Conservation (phyloP, 2,113 vertebrate genomes). For the Microtus montanus region DNA sequence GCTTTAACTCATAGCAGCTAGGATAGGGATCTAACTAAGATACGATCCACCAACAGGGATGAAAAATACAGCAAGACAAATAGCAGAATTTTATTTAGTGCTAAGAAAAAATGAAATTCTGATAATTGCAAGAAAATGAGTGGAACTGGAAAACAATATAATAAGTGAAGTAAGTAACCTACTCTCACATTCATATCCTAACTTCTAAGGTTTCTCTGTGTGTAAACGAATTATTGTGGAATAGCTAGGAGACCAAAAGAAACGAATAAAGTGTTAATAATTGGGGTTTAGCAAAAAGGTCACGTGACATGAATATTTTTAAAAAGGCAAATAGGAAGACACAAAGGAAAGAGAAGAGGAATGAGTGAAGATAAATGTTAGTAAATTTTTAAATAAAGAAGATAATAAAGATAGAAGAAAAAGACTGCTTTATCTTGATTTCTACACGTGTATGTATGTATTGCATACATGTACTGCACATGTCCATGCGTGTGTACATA, state of each 20-base stretch:
- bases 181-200: neutral
- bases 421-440: neutral
- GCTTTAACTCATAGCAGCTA: neutral
- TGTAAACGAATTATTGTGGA: neutral
- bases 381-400: neutral
- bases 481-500: neutral
- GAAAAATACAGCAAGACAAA: neutral
- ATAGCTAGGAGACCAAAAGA: neutral
- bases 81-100: neutral
- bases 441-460: neutral
- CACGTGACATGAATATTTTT: neutral
- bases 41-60: neutral
- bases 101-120: neutral
- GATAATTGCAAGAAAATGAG: neutral
- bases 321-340: neutral
- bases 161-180: neutral
- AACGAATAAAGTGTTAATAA: neutral
- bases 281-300: neutral
- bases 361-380: too few relatives aligned
- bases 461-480: neutral
- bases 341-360: neutral
- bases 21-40: neutral
- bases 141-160: neutral
- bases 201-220: neutral
- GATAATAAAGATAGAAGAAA: neutral